These are phyloP conservation scores for Leptobrachium ailaonicum DNA, from an alignment of 2,113 vertebrate species.

Conservation along the genomic window DNA sequence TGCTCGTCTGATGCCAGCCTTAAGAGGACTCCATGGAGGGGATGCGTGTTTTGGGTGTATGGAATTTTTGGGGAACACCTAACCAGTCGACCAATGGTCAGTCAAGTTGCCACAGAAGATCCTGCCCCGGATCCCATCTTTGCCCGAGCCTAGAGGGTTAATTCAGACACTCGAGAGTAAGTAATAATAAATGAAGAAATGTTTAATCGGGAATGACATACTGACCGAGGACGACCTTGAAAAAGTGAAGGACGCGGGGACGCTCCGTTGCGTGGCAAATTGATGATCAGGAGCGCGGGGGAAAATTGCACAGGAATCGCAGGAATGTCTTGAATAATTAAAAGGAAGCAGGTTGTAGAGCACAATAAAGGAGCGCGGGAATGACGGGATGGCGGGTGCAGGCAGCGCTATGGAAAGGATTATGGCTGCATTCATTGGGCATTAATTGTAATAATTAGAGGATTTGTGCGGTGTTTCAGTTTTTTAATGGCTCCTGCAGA, in stretches of 20 bases:
- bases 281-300: neutral
- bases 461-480: neutral
- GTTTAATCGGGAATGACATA: neutral
- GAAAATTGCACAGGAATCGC: neutral
- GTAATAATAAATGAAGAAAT: neutral
- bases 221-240: constrained; percentile 15
- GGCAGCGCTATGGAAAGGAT: neutral
- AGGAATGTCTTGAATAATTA: constrained; percentile 18
- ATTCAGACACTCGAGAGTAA: neutral
- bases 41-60: no score
- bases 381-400: neutral
- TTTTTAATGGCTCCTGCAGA: no score
- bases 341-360: neutral
- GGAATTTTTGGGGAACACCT: no score
- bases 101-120: no score
- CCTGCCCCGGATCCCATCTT: no score
- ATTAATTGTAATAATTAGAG: neutral
- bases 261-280: constrained; percentile 1
- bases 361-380: neutral
- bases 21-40: no score
- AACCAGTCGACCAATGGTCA: no score
- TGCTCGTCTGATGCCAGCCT: no score
- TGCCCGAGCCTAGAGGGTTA: neutral
- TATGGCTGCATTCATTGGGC: neutral
- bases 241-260: neutral